These are phyloP conservation scores for Epinotia brunnichana DNA, from an alignment of 2,888 invertebrate species.

Conservation along the genomic window DNA sequence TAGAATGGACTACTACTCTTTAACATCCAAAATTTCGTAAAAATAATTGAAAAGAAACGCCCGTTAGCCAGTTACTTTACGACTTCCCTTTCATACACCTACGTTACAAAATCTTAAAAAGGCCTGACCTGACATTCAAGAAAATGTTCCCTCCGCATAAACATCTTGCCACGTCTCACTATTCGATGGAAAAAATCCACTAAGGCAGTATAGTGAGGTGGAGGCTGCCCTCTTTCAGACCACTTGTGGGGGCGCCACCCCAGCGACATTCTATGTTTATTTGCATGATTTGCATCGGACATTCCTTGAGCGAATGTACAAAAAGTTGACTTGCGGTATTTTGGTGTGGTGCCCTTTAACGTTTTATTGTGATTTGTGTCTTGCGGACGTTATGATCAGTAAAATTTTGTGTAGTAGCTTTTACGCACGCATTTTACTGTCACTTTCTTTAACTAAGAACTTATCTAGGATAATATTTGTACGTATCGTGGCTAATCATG, in stretches of 20 bases:
- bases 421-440: constrained; percentile 11
- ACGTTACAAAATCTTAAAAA: constrained; percentile 19
- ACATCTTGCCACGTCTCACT: constrained; percentile 54
- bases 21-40: too few species aligned
- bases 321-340: constrained; percentile 39
- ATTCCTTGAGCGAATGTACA: constrained; percentile 53
- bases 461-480: too few species aligned
- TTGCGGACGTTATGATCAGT: constrained; percentile 17
- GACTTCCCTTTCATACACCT: neutral
- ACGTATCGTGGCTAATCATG: too few species aligned
- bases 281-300: constrained; percentile 80
- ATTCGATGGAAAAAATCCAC: constrained; percentile 76
- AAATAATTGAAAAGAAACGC: neutral
- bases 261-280: constrained; percentile 68
- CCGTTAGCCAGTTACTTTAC: neutral
- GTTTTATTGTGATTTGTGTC: constrained; percentile 33
- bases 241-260: constrained; percentile 66
- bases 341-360: constrained; percentile 35
- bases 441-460: neutral
- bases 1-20: too few species aligned
- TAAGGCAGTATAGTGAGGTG: constrained; percentile 72
- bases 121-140: constrained; percentile 27
- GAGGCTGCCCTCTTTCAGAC: constrained; percentile 69
- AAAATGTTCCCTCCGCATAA: constrained; percentile 37
- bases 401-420: constrained; percentile 1